Percentiles rank a stretch among this genome's conserved stretches.
Conservation (phyloP, 2,888 invertebrate species). For the Noctua janthina region DNA sequence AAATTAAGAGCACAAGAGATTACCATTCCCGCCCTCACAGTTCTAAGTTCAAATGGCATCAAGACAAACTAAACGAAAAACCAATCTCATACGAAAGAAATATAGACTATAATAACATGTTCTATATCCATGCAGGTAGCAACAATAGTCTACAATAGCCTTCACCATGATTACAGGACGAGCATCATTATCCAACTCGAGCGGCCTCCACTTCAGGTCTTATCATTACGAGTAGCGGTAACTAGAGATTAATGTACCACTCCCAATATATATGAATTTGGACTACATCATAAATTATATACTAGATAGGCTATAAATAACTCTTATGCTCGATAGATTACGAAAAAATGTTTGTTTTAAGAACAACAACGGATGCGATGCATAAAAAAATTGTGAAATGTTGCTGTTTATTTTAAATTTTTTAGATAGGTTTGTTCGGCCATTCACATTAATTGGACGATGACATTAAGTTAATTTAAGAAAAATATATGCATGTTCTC, state of each 20-base stretch:
- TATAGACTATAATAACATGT: background rate
- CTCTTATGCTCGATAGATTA: background rate
- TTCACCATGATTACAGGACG: slow-evolving; percentile 53
- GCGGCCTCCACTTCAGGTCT: slow-evolving; percentile 38
- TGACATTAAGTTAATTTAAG: background rate
- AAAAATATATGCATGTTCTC: slow-evolving; percentile 5
- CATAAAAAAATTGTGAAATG: slow-evolving; percentile 4
- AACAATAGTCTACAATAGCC: slow-evolving; percentile 43
- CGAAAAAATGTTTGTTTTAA: slow-evolving; percentile 12
- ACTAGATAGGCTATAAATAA: slow-evolving; percentile 1
- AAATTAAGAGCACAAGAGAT: background rate
- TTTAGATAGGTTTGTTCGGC: background rate
- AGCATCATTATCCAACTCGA: slow-evolving; percentile 45
- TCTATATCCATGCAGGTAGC: slow-evolving; percentile 16
- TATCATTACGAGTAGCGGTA: slow-evolving; percentile 59
- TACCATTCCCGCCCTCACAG: background rate
- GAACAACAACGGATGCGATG: slow-evolving; percentile 13
- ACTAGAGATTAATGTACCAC: slow-evolving; percentile 43
- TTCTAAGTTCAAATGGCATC: background rate
- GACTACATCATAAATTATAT: slow-evolving; percentile 51
- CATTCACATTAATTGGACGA: slow-evolving; percentile 21
- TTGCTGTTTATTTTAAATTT: background rate
- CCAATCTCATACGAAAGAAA: background rate
- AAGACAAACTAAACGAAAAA: background rate
- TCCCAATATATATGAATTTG: slow-evolving; percentile 47